Conservation (phyloP, 2,888 invertebrate species). For the Ophion obscuratus region DNA sequence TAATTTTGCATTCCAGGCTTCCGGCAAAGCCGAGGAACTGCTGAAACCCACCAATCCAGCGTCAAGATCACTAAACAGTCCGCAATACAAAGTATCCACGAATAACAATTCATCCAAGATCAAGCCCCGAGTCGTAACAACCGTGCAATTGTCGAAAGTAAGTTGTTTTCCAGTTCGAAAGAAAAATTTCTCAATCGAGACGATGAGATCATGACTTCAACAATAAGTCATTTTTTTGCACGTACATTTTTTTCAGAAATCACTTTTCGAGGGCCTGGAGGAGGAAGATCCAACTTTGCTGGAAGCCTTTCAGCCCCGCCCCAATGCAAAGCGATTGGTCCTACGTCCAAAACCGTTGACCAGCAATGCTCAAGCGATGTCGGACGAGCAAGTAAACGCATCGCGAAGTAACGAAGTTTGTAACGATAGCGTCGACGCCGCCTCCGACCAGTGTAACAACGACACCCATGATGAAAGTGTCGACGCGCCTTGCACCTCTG, state of each 20-base stretch:
- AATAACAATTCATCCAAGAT: constrained; percentile 86
- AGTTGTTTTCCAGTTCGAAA: constrained; percentile 5
- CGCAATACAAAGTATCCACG: constrained; percentile 87
- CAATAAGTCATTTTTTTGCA: neutral
- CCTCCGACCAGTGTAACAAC: constrained; percentile 49
- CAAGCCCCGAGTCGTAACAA: constrained; percentile 84
- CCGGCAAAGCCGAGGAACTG: constrained; percentile 87
- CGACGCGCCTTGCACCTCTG: constrained; percentile 30
- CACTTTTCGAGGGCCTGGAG: constrained; percentile 94
- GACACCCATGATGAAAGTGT: constrained; percentile 50
- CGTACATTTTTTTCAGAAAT: constrained; percentile 85
- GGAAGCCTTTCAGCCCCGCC: constrained; percentile 85
- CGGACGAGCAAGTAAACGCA: constrained; percentile 50
- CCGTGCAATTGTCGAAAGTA: constrained; percentile 82
- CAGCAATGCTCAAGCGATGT: constrained; percentile 20
- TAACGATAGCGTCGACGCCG: constrained; percentile 48
- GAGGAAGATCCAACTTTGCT: constrained; percentile 90
- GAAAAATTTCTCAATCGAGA: neutral
- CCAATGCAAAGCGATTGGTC: constrained; percentile 90
- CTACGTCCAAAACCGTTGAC: constrained; percentile 86
- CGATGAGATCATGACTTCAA: neutral
- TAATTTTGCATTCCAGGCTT: constrained; percentile 81
- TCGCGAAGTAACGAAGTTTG: constrained; percentile 58
- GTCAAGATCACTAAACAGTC: constrained; percentile 88
- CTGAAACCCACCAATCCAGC: constrained; percentile 90